Base-by-base conservation (phyloP, 2,113 vertebrate species). In the Ploceus nigricollis region DNA sequence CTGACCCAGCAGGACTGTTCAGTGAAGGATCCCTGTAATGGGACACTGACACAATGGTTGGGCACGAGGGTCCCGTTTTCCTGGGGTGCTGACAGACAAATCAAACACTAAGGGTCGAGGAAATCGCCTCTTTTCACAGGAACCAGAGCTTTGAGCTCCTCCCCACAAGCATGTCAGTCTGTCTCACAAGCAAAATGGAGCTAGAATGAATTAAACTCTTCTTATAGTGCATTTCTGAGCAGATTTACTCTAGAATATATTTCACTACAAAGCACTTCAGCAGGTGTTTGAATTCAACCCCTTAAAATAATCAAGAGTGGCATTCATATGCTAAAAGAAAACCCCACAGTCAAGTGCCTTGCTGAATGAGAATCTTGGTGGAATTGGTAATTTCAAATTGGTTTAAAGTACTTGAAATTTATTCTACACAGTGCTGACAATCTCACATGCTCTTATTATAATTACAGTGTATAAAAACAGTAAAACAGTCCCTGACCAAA, bases 341-440 rank as follows among this genome's bases (percentile, higher is more conserved):
- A 42, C 4, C 18, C 33, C n/a, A 57, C 5, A 61, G 68, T 53
- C 28, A 90, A 82, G 53, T 77, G 71, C 33, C 50, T 72, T 80
- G 25, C 71, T 83, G 30, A 90, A 88, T 42, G 13, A 87, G 11
- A 37, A 48, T 57, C 76, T 80, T 69, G 30, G 45, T 73, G 39
- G 87, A 93, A 82, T 20, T 7, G 1, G 21, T 47, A 70, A 90
- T 87, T 84, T 66, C 37, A 27, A 63, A 58, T 54, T 73, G 23
- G 51, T 78, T 91, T 77, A 31, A 93, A 87, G 57, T 65, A 82
- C 37, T 54, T 81, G 20, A 66, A 89, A 78, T 88, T 33, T 75
- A 58, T 75, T 75, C 42, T 63, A 47, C 40, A 63, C 20, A 21
- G 48, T 71, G 24, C 7, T 75, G 30, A 79, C 17, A 73, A 73